Base-by-base conservation (phyloP, 2,888 invertebrate genomes). In the Cotesia congregata region DNA sequence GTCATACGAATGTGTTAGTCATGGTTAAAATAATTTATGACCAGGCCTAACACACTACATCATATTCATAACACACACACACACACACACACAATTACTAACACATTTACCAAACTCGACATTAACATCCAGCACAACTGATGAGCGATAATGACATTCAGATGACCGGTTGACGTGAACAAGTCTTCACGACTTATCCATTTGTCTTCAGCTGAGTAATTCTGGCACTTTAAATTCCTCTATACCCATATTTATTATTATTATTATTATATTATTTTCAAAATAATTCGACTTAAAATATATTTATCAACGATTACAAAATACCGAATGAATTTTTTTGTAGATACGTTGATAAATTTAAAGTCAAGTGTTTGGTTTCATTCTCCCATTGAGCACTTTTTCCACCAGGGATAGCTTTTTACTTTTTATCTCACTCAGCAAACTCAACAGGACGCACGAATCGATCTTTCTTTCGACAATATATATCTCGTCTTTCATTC, bases 161-260 rank as follows among this genome's bases (percentile, higher is more conserved):
- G 76, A 73, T 74, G 65, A 78, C 62, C 65, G 20, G 68, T 72
- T 72, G 68, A 72, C 68, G 41, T 67, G 40, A 9, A 72, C 65
- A 64, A 67, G 65, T 30, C 59, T 73, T 20, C 38, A 65, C 50
- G 38, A 30, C 30, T 41, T 50, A 30, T 73, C 30, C 65, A 73
- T 73, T 73, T 73, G 65, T 73, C 67, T 60, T 69, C 60, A 15
- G 6, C 12, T 67, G 40, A 62, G 61, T 75, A 73, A 73, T 50
- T 67, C 72, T 69, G 60, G 75, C 78, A 78, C 79, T 80, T 79
- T 74, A 80, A 78, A 80, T 80, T 80, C 79, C 78, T 30, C 3
- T 30, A 30, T 30, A 4, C 3, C 30, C 3, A 30, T 30, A 30
- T 30, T 30, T 30, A 30, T 30, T 30, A 30, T 30, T 20, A 20